Percentiles rank a stretch among this genome's conserved stretches.
Conservation (phyloP, 2,797 vertebrate species). For the Rachycentron canadum region DNA sequence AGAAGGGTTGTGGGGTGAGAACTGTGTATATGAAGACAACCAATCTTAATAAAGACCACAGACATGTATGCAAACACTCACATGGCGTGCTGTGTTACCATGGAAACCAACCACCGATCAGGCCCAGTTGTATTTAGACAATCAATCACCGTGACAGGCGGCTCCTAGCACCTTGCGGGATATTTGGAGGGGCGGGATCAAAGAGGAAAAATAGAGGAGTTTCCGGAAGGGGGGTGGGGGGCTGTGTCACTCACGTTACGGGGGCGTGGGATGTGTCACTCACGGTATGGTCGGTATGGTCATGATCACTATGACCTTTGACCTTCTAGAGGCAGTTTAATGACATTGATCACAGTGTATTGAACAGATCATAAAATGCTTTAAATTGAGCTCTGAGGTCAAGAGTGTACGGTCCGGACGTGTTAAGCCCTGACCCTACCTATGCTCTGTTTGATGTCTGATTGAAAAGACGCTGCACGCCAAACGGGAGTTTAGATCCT, state of each 20-base stretch:
- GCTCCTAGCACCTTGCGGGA: constrained; percentile 63
- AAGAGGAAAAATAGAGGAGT: constrained; percentile 26
- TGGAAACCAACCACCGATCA: constrained; percentile 52
- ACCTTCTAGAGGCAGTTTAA: constrained; percentile 52
- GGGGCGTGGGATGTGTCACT: constrained; percentile 7
- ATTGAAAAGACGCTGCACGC: constrained; percentile 38
- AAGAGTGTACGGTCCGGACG: constrained; percentile 43
- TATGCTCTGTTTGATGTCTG: constrained; percentile 42
- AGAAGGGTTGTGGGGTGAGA: constrained; percentile 43
- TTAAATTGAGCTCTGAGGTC: constrained; percentile 47
- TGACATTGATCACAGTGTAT: constrained; percentile 70
- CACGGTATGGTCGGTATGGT: constrained; percentile 15
- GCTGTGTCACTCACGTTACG: constrained; percentile 17
- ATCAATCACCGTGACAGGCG: constrained; percentile 76
- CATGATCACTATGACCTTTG: constrained; percentile 66
- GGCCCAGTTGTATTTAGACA: constrained; percentile 62
- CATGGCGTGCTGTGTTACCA: constrained; percentile 56
- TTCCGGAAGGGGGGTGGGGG: neutral
- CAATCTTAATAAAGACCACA: constrained; percentile 66
- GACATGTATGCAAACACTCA: constrained; percentile 68
- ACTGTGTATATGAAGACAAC: constrained; percentile 38
- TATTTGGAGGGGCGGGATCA: constrained; percentile 53
- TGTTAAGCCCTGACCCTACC: constrained; percentile 43
- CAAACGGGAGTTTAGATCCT: constrained; percentile 36
- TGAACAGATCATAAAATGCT: constrained; percentile 70